Conservation (phyloP, 2,797 vertebrate genomes). For the Gadopsis marmoratus region DNA sequence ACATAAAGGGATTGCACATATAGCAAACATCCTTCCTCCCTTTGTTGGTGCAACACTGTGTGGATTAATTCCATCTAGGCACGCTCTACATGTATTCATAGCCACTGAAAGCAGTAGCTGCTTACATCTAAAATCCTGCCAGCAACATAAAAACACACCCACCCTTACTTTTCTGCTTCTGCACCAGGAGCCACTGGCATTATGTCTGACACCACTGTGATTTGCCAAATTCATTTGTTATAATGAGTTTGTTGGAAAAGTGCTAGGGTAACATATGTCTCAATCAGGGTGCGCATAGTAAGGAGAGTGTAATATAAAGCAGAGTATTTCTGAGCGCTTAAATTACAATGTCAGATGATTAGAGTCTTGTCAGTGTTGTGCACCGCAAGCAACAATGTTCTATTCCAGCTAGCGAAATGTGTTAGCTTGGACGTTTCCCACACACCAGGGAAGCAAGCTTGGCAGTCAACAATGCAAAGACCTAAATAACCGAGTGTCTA, state of each 20-base stretch:
- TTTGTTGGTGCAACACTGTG: constrained; percentile 64
- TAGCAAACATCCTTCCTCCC: constrained; percentile 38
- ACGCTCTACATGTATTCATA: constrained; percentile 62
- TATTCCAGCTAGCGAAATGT: constrained; percentile 17
- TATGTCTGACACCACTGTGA: constrained; percentile 58
- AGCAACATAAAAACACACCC: constrained; percentile 71
- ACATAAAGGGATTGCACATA: constrained; percentile 40
- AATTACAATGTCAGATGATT: constrained; percentile 45
- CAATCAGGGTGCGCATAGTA: constrained; percentile 36
- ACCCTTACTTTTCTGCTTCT: constrained; percentile 62
- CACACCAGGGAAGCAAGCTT: constrained; percentile 23
- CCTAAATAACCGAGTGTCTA: constrained; percentile 21
- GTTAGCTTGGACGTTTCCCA: constrained; percentile 26
- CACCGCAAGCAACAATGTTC: constrained; percentile 4
- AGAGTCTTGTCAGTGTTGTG: constrained; percentile 19
- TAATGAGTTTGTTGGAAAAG: constrained; percentile 62
- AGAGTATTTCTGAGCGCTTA: constrained; percentile 29
- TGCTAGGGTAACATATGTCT: constrained; percentile 52
- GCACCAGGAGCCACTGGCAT: constrained; percentile 60
- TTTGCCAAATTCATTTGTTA: constrained; percentile 67
- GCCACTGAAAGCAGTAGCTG: constrained; percentile 59
- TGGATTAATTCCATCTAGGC: constrained; percentile 70
- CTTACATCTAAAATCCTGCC: constrained; percentile 74
- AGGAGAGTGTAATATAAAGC: constrained; percentile 19
- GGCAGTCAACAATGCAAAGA: constrained; percentile 20